A percentile compares a stretch with the other conserved stretches of the same genome.
phyloP scores from a whole-genome alignment of 2,797 vertebrate species.

The Scyliorhinus canicula region DNA sequence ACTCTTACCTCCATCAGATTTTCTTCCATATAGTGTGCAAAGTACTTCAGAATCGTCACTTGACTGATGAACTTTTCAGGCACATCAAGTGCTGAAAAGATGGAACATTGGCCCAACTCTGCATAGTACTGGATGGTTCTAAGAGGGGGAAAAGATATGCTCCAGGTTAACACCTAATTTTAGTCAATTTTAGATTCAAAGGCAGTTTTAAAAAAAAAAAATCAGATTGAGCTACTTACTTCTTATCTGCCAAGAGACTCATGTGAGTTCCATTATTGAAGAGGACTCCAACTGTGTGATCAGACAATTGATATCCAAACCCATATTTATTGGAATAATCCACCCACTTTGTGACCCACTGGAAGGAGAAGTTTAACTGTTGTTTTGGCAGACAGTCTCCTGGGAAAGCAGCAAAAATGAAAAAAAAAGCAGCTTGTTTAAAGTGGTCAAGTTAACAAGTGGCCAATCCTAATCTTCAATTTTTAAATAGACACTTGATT shows the following conservation, averaged over 20 bases:
- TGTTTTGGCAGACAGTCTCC: slow-evolving; percentile 76
- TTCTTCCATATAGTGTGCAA: slow-evolving; percentile 98
- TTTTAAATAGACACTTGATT: neutral
- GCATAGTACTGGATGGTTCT: slow-evolving; percentile 96
- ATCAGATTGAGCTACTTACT: too few relatives aligned
- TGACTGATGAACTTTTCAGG: slow-evolving; percentile 91
- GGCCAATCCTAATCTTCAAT: neutral
- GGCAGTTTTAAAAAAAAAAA: too few relatives aligned
- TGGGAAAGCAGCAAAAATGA: slow-evolving; percentile 41
- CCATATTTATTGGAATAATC: slow-evolving; percentile 99
- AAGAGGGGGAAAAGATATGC: neutral
- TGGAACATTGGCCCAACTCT: slow-evolving; percentile 82
- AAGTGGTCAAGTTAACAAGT: neutral
- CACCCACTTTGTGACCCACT: slow-evolving; percentile 99
- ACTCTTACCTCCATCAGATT: slow-evolving; percentile 97
- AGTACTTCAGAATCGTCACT: slow-evolving; percentile 95
- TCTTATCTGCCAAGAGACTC: slow-evolving; percentile 93
- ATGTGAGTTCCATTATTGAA: slow-evolving; percentile 98
- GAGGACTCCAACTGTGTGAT: slow-evolving; percentile 93
- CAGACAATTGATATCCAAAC: slow-evolving; percentile 96
- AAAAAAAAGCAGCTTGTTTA: neutral
- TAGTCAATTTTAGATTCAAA: neutral
- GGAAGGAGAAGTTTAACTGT: slow-evolving; percentile 71
- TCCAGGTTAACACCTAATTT: neutral
- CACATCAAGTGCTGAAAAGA: slow-evolving; percentile 79